Evolutionary conservation across 2,797 vertebrate species (phyloP), one percentile per base, ranked within the genome.

Genomic region (Neosilurus hyrtlii): DNA sequence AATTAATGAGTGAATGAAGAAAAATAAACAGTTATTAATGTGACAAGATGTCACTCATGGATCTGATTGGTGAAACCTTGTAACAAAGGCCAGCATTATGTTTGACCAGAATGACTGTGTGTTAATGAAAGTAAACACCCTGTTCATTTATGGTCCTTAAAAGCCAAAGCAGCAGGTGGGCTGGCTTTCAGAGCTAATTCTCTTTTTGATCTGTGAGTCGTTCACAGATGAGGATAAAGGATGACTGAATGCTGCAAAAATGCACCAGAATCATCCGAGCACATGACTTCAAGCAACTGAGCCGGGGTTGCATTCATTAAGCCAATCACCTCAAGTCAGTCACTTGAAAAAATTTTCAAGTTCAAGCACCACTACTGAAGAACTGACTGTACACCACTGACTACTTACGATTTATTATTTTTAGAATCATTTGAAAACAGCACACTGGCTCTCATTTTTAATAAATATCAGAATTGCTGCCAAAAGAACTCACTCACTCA

Each of bases 131-230:
- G 62, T 57, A 76, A 77, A 54, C 54, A 74, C 22, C 54, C 6
- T 30, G n/a, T 81, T 70, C 72, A 81, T 57, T 37, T 57, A 37
- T 24, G 56, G 66, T 14, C 51, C 68, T 73, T 72, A 37, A 68
- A 78, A 49, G 51, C 82, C 24, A 70, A 51, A 75, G 66, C 61
- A 43, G 79, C 51, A 49, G 65, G 65, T 56, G 59, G 51, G 63
- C 30, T 59, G 43, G 9, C 26, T 62, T 76, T 79, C 20, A 30
- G 79, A 52, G 63, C 62, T 70, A 75, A 81, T 66, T 73, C 56
- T 61, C 78, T 80, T 81, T 81, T 84, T 84, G 79, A 84, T 84
- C 79, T 4, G 15, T 22, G 26, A 37, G 67, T 83, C 30, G 10
- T 62, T 82, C 63, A 73, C 65, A n/a, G 37, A 79, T 49, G 54